Base-by-base conservation (phyloP, 2,888 invertebrate genomes). In the Cacoxenus indagator region DNA sequence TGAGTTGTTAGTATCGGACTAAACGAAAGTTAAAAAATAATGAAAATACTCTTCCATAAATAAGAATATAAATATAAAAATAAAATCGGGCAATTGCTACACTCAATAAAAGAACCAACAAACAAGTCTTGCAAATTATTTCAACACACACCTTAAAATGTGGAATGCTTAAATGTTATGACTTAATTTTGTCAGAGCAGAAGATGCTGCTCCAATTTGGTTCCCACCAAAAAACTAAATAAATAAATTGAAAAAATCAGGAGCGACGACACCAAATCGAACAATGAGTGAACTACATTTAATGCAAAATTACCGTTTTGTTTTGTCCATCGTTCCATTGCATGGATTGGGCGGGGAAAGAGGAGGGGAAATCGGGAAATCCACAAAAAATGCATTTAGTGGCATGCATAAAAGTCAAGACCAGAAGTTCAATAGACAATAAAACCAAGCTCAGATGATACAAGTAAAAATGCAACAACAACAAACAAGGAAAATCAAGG, bases 221-320 rank as follows among this genome's bases (percentile, higher is more conserved):
- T 65, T 48, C 43, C 31, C 51, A 26, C 24, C 17, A 51, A 51
- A 51, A 22, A 6, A 55, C 37, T 37, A 67, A 14, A 48, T 17
- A 29, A 48, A 22, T 27, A 48, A 29, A 54, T 27, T 8, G 27
- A 68, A 14, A 45, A 31, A 26, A 46, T 45, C 48, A 48, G 14
- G n/a, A n/a, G n/a, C 37, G 14, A 37, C 2, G 55, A 37, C 1
- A 5, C 8, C 1, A 37, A 37, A 37, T 37, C 14, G 37, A 57
- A 67, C 67, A 73, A 74, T 73, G 73, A 76, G 69, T 76, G 75
- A 70, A 74, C 75, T 64, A 76, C 74, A 76, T 76, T 74, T 76
- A 76, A 74, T 74, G 70, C 67, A 67, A 74, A 74, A 74, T 76
- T 74, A 75, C 75, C 75, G 73, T 75, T 75, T 73, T 66, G n/a